Percentiles rank a stretch among this genome's conserved stretches.
Conservation (phyloP, 2,888 invertebrate genomes). For the Aspidiotus rigidus region DNA sequence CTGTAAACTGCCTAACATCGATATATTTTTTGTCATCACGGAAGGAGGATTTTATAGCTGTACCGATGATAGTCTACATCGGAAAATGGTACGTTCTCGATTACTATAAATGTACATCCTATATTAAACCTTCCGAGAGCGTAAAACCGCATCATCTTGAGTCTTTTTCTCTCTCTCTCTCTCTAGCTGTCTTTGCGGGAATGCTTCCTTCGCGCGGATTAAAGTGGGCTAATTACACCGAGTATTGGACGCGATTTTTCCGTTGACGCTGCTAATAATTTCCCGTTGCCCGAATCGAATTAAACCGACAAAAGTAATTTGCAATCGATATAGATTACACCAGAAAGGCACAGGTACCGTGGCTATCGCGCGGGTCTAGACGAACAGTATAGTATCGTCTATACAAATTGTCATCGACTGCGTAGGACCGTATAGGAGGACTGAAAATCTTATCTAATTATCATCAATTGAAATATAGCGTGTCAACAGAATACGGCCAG, state of each 20-base stretch:
- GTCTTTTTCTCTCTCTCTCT: too few relatives aligned
- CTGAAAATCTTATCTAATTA: conserved; percentile 14
- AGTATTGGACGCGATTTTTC: conserved; percentile 3
- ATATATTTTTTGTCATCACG: too few relatives aligned
- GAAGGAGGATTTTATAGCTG: too few relatives aligned
- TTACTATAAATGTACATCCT: too few relatives aligned
- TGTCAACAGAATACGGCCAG: conserved; percentile 16
- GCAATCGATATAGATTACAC: conserved; percentile 19
- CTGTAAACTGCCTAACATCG: too few relatives aligned
- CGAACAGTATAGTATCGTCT: background rate
- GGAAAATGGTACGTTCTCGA: too few relatives aligned
- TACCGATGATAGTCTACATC: too few relatives aligned
- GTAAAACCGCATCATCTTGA: too few relatives aligned
- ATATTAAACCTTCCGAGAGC: too few relatives aligned
- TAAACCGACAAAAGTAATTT: conserved; percentile 29
- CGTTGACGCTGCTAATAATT: conserved; percentile 18
- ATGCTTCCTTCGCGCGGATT: too few relatives aligned
- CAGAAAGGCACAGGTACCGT: conserved; percentile 11
- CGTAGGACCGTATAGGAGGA: too few relatives aligned
- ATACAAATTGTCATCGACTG: background rate
- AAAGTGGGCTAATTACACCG: conserved; percentile 19
- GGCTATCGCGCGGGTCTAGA: background rate
- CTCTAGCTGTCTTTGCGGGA: too few relatives aligned
- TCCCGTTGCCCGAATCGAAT: conserved; percentile 18
- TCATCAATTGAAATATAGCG: conserved; percentile 30